A percentile compares a stretch with the other conserved stretches of the same genome.
Evolutionary conservation across 2,888 invertebrate genomes (phyloP).

Genomic region (Stomorhina lunata): DNA sequence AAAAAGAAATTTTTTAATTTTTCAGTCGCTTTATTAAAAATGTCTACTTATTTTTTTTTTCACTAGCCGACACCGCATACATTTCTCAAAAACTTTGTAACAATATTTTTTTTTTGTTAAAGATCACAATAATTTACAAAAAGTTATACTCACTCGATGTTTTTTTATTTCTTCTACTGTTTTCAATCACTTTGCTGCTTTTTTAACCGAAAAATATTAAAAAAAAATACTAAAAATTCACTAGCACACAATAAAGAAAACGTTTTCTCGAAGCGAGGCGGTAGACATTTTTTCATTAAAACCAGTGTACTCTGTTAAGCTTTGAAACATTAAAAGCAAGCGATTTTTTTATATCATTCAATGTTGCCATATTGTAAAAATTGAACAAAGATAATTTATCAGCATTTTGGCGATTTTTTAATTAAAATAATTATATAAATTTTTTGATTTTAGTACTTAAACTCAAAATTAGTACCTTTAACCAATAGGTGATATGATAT

Average conservation of each 20-base stretch:
- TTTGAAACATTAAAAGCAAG: neutral
- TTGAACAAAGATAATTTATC: too few relatives aligned
- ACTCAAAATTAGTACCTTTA: too few relatives aligned
- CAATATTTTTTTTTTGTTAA: neutral
- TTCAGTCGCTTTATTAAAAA: neutral
- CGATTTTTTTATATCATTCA: neutral
- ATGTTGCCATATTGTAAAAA: too few relatives aligned
- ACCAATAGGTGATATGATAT: too few relatives aligned
- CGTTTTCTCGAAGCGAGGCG: constrained; percentile 62
- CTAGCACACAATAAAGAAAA: constrained; percentile 56
- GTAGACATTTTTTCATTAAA: constrained; percentile 62
- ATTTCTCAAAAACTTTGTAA: constrained; percentile 38
- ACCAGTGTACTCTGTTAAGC: neutral
- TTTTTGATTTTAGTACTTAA: too few relatives aligned
- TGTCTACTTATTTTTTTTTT: constrained; percentile 27
- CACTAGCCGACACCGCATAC: constrained; percentile 38
- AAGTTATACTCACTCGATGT: constrained; percentile 51
- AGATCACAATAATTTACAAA: neutral
- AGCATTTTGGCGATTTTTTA: too few relatives aligned
- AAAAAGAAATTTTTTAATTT: neutral
- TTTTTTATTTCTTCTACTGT: constrained; percentile 1
- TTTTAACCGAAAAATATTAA: constrained; percentile 20
- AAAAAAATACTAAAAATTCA: constrained; percentile 39
- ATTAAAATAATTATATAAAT: too few relatives aligned
- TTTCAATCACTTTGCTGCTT: constrained; percentile 16